These are phyloP conservation scores for Nebria brevicollis DNA, from an alignment of 2,888 invertebrate species.

Conservation along the genomic window DNA sequence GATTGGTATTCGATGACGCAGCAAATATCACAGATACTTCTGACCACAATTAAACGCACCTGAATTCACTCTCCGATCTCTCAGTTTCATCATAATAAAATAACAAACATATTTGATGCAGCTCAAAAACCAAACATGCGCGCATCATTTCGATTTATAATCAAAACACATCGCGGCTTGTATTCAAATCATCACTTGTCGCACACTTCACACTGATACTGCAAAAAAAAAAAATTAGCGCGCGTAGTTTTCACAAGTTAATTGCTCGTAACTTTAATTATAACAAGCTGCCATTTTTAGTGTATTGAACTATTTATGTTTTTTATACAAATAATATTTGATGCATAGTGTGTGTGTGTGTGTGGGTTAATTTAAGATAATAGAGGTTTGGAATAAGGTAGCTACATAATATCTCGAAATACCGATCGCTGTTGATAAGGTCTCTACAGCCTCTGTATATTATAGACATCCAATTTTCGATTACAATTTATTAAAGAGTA, in stretches of 20 bases:
- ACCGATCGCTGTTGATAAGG: conserved; percentile 34
- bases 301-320: conserved; percentile 5
- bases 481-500: conserved; percentile 48
- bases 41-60: background rate
- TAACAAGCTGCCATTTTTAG: conserved; percentile 29
- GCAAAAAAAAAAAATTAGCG: no score
- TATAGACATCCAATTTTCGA: conserved; percentile 47
- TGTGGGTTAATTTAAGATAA: conserved; percentile 45
- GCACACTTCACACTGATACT: no score
- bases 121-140: no score
- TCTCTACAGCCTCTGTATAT: conserved; percentile 8
- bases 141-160: no score
- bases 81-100: background rate
- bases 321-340: background rate
- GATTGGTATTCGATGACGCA: conserved; percentile 42
- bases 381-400: conserved; percentile 25
- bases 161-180: no score
- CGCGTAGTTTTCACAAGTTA: no score
- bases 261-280: conserved; percentile 4
- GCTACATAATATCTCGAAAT: conserved; percentile 32
- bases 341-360: conserved; percentile 1
- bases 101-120: no score
- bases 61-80: background rate
- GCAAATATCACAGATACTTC: conserved; percentile 8
- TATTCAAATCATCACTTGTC: no score